Evolutionary conservation across 2,888 invertebrate genomes (phyloP).

Genomic region (Rhagonycha fulva): DNA sequence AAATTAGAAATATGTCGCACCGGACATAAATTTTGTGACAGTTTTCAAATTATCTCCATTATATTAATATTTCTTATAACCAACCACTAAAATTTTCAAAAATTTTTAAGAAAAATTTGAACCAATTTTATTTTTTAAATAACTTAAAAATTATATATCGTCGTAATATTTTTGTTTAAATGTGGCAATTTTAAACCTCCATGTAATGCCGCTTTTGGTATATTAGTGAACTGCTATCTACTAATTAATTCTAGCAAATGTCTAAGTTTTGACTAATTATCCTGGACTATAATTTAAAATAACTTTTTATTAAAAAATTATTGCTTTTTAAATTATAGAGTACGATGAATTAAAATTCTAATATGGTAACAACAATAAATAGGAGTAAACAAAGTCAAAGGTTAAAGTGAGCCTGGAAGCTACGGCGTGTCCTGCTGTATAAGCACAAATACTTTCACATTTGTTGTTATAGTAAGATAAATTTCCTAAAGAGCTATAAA

Average conservation of each 20-base stretch:
- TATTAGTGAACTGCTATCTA: neutral
- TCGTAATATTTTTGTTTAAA: too few relatives aligned
- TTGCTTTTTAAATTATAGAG: neutral
- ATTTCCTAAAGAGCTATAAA: neutral
- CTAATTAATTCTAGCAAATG: neutral
- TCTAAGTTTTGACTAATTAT: neutral
- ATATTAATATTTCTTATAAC: too few relatives aligned
- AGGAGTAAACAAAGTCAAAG: conserved; percentile 41
- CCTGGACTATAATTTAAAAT: neutral
- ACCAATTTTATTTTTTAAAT: too few relatives aligned
- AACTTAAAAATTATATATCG: too few relatives aligned
- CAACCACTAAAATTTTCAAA: too few relatives aligned
- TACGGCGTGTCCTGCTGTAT: conserved; percentile 39
- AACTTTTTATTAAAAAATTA: neutral
- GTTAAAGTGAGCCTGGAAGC: conserved; percentile 47
- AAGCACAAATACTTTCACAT: conserved; percentile 40
- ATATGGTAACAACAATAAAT: neutral
- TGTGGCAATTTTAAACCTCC: neutral
- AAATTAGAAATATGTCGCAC: too few relatives aligned
- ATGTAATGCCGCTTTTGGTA: neutral
- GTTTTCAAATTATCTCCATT: too few relatives aligned
- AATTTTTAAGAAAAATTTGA: too few relatives aligned
- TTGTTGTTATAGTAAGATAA: conserved; percentile 1
- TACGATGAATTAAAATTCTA: neutral
- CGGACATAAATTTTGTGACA: too few relatives aligned